Conservation (phyloP, 2,113 vertebrate species). For the Oncorhynchus masou region DNA sequence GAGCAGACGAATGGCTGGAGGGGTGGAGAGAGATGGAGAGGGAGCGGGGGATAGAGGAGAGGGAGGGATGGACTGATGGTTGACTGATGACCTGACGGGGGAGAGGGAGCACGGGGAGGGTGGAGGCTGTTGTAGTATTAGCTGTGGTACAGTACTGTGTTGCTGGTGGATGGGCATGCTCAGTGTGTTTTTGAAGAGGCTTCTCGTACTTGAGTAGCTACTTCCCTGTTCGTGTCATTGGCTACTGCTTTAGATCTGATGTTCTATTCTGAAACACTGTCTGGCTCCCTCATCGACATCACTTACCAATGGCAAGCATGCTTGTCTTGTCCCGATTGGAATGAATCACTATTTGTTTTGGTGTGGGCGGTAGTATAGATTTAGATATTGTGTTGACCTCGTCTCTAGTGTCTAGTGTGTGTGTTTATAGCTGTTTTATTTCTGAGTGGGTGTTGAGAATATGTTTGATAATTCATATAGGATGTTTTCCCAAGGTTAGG, state of each 20-base stretch:
- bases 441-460: background rate
- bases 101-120: background rate
- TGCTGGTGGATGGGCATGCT: background rate
- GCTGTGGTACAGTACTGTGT: background rate
- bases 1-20: background rate
- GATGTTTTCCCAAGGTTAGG: background rate
- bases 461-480: background rate
- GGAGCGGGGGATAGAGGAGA: background rate
- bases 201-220: background rate
- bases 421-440: background rate
- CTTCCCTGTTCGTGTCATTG: background rate
- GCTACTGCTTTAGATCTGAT: background rate
- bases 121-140: background rate
- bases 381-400: slow-evolving; percentile 6
- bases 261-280: background rate
- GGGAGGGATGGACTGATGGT: background rate
- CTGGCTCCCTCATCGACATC: background rate
- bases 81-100: background rate
- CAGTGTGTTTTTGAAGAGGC: background rate
- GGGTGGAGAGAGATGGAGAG: background rate
- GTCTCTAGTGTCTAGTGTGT: background rate
- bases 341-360: slow-evolving; percentile 14
- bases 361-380: slow-evolving; percentile 10
- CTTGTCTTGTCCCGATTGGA: slow-evolving; percentile 3
- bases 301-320: slow-evolving; percentile 2